phyloP scores from a whole-genome alignment of 2,888 invertebrate species.

The Cantharis lateralis region DNA sequence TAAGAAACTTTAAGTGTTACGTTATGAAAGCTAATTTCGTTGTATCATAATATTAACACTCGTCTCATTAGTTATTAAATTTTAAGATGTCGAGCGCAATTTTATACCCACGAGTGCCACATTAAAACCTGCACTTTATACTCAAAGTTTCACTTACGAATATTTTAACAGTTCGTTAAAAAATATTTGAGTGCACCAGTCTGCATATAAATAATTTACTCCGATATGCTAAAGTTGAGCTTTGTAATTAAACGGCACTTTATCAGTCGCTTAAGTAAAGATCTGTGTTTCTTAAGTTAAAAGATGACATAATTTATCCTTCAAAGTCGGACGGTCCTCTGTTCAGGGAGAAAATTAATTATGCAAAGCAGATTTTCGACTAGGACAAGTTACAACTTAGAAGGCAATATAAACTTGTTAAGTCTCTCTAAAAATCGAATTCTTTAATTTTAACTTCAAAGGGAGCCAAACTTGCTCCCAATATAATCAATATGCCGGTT shows the following conservation, averaged over 20 bases:
- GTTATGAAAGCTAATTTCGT: not conserved
- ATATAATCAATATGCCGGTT: too few relatives aligned
- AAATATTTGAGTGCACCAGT: not conserved
- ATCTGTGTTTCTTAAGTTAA: too few relatives aligned
- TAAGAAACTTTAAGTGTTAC: not conserved
- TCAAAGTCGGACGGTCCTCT: too few relatives aligned
- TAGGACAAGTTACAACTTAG: too few relatives aligned
- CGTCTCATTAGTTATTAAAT: not conserved
- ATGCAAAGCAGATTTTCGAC: too few relatives aligned
- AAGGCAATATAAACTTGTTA: too few relatives aligned
- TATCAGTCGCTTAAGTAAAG: not conserved
- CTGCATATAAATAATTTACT: too few relatives aligned
- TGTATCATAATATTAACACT: not conserved
- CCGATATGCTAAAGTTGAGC: not conserved
- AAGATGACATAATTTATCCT: too few relatives aligned
- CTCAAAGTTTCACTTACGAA: not conserved
- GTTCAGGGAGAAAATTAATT: too few relatives aligned
- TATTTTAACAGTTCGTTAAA: not conserved
- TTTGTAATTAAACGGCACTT: not conserved
- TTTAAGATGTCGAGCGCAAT: not conserved
- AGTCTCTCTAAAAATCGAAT: too few relatives aligned
- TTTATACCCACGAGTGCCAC: not conserved
- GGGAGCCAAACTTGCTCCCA: too few relatives aligned
- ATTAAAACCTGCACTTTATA: not conserved
- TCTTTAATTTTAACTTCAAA: too few relatives aligned